Evolutionary conservation across 2,888 invertebrate species (phyloP).

Genomic region (Phrixothrix hirtus): DNA sequence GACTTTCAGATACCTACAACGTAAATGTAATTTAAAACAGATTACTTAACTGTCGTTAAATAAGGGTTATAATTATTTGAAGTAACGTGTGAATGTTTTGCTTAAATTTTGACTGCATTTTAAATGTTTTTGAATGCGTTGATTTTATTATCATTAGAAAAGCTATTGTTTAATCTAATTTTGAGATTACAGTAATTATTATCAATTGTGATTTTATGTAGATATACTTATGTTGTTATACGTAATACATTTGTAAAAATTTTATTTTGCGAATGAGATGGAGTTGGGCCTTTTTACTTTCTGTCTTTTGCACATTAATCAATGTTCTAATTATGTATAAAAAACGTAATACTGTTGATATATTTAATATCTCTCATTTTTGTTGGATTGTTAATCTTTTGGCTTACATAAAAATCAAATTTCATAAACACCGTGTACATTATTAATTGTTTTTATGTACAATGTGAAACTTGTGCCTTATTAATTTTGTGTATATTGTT

Average conservation of each 20-base stretch:
- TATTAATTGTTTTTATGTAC: too few relatives aligned
- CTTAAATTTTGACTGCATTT: conserved; percentile 18
- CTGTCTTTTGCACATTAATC: not conserved
- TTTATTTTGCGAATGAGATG: not conserved
- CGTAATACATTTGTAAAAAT: conserved; percentile 2
- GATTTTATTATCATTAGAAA: too few relatives aligned
- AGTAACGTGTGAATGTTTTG: conserved; percentile 21
- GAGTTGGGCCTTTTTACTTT: too few relatives aligned
- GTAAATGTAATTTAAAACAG: conserved; percentile 6
- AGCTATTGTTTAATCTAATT: too few relatives aligned
- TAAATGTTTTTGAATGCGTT: conserved; percentile 13
- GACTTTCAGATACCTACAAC: conserved; percentile 18
- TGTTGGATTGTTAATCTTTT: conserved; percentile 10
- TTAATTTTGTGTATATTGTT: conserved; percentile 16
- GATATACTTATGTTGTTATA: conserved; percentile 5
- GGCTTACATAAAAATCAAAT: conserved; percentile 6
- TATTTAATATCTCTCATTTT: conserved; percentile 2
- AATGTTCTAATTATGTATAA: not conserved
- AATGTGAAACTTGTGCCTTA: conserved; percentile 1
- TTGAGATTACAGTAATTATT: conserved; percentile 11
- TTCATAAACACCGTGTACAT: too few relatives aligned
- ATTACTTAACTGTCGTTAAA: conserved; percentile 1
- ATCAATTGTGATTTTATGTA: conserved; percentile 23
- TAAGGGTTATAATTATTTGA: conserved; percentile 1
- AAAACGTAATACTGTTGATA: too few relatives aligned